Evolutionary conservation across 2,888 invertebrate genomes (phyloP), one percentile per base, ranked within the genome.

Genomic region (Drosophila lacicola): DNA sequence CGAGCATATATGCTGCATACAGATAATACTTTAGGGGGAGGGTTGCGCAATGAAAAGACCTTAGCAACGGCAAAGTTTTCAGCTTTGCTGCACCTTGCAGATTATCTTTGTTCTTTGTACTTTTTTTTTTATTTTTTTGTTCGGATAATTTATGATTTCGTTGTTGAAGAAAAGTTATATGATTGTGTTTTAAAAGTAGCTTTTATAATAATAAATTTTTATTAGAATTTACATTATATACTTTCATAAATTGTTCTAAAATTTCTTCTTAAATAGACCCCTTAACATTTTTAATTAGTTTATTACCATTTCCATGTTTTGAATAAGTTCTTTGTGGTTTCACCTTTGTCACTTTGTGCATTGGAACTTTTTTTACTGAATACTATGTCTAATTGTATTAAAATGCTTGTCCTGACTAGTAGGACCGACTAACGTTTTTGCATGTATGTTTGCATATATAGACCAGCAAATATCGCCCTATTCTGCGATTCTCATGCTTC

Each of bases 51-150:
- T 19, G 9, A 39, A 55, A 25, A 60, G 50, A 60, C 17, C 19
- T 14, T 50, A 57, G 41, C 53, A 60, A 65, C 60, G 49, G 44
- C 9, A 71, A 84, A 82, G 67, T 82, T 82, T 77, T 17, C 55
- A 68, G 57, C 68, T 73, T 63, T 70, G 51, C 49, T 67, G 62
- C 71, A 53, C 50, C 54, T 54, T 73, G 63, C 75, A 73, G 82
- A 78, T 78, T 68, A 81, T 80, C 82, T 61, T 45, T 66, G 65
- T 78, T 72, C 78, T 70, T 65, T 51, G n/a, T 42, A 13, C 33
- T 17, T 17, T 9, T 29, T 29, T 51, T 51, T 41, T 39, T 36
- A 36, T 36, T 54, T 41, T 41, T 41, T 9, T 46, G 10, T 10
- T 2, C 29, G 21, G 6, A 46, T 68, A 81, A 81, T 74, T 79